phyloP scores from a whole-genome alignment of 2,797 vertebrate species.

The Acrocephalus scirpaceus region DNA sequence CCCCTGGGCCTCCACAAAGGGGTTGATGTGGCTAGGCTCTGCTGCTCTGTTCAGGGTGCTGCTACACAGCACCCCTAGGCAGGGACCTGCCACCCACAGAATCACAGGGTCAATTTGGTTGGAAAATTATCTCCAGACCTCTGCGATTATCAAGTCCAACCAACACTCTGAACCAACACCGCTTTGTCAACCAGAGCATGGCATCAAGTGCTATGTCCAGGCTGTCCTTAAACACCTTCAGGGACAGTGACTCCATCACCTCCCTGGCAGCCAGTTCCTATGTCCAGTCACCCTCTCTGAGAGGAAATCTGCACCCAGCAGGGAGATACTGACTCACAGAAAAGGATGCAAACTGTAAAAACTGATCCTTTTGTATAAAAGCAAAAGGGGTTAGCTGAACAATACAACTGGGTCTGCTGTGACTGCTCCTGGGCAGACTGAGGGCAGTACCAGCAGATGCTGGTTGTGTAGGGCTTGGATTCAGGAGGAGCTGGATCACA shows the following conservation, averaged over 20 bases:
- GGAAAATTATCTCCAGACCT: background rate
- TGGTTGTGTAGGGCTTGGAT: rapidly evolving
- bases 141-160: rapidly evolving
- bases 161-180: background rate
- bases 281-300: no score
- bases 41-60: rapidly evolving
- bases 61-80: background rate
- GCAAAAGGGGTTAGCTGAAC: background rate
- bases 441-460: background rate
- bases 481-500: background rate
- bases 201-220: background rate
- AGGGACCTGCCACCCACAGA: background rate
- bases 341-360: background rate
- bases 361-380: background rate
- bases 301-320: background rate
- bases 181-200: background rate
- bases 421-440: background rate
- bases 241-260: background rate
- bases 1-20: background rate
- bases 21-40: rapidly evolving
- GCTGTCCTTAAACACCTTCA: background rate
- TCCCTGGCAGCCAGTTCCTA: background rate
- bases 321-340: rapidly evolving
- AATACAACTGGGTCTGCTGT: rapidly evolving
- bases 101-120: rapidly evolving